Base-by-base conservation (phyloP, 2,888 invertebrate species). In the Rhagonycha lutea region DNA sequence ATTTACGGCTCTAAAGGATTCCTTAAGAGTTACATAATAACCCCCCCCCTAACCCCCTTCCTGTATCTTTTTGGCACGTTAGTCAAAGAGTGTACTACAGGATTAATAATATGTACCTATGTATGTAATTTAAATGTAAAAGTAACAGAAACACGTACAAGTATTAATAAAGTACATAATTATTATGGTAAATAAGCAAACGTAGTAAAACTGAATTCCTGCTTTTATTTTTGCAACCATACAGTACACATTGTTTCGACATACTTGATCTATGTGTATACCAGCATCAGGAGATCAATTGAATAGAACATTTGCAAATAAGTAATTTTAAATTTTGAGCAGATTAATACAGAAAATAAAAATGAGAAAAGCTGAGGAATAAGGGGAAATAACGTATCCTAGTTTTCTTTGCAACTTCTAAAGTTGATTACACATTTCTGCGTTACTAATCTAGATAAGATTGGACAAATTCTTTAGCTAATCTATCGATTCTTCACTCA, bases 161-260 rank as follows among this genome's bases (percentile, higher is more conserved):
- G 18, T 18, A 18, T 18, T 18, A 18, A 18, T 18, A 2, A 18
- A 47, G n/a, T 47, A 47, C n/a, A 47, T 47, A 47, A 18, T 12
- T 32, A 63, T 29, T 23, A 65, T 60, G 61, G 23, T 74, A 70
- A 73, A 72, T 76, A 75, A 74, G 79, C 72, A 75, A 69, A 75
- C 72, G 69, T 69, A 26, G 72, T 75, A 84, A 84, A 86, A 86
- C 85, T 86, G 84, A 86, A 84, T 84, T 83, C 83, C 82, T 85
- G 86, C 84, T 80, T 86, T 85, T 85, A 85, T 85, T 85, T 83
- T 84, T 82, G 83, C 85, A 86, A 86, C 82, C 86, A 86, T 84
- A 85, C 85, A 83, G 83, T 85, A 84, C 85, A 86, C 86, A 86
- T 84, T 85, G 86, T 84, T 83, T 82, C 84, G 70, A 83, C 83